Evolutionary conservation across 2,888 invertebrate genomes (phyloP).

Genomic region (Orthosia cruda): DNA sequence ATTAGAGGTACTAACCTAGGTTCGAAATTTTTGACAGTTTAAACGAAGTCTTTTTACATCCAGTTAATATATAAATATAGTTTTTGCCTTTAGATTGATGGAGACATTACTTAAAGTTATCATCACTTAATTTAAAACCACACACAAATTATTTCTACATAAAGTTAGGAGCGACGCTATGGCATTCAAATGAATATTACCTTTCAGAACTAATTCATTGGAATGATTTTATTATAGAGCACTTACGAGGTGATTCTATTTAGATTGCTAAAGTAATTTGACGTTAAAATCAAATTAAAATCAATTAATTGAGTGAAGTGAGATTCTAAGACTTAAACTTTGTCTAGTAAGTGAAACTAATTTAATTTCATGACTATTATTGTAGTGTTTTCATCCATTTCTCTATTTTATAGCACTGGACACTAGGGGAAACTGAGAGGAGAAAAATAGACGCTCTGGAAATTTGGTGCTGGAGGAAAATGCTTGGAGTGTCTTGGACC

Average conservation of each 20-base stretch:
- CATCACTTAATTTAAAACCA: not conserved
- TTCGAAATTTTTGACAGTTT: too few relatives aligned
- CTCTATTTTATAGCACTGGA: too few relatives aligned
- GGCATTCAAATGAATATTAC: not conserved
- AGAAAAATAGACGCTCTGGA: too few relatives aligned
- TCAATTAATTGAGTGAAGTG: not conserved
- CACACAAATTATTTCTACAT: slow-evolving; percentile 11
- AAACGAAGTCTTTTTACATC: too few relatives aligned
- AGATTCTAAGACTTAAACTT: not conserved
- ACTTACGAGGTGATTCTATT: slow-evolving; percentile 21
- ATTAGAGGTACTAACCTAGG: too few relatives aligned
- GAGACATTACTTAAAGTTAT: too few relatives aligned
- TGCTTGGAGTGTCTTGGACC: too few relatives aligned
- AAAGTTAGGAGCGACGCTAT: not conserved
- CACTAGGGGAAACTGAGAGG: too few relatives aligned
- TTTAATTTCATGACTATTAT: not conserved
- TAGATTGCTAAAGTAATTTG: slow-evolving; percentile 17
- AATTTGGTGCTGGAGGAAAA: too few relatives aligned
- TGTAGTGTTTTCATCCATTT: not conserved
- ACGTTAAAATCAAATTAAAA: slow-evolving; percentile 24
- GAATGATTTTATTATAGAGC: slow-evolving; percentile 11
- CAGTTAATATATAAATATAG: too few relatives aligned
- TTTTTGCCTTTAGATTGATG: too few relatives aligned
- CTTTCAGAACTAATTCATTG: slow-evolving; percentile 26
- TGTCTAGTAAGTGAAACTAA: not conserved